A percentile compares a stretch with the other conserved stretches of the same genome.
Conservation (phyloP, 2,888 invertebrate species). For the Eudasyphora cyanicolor region DNA sequence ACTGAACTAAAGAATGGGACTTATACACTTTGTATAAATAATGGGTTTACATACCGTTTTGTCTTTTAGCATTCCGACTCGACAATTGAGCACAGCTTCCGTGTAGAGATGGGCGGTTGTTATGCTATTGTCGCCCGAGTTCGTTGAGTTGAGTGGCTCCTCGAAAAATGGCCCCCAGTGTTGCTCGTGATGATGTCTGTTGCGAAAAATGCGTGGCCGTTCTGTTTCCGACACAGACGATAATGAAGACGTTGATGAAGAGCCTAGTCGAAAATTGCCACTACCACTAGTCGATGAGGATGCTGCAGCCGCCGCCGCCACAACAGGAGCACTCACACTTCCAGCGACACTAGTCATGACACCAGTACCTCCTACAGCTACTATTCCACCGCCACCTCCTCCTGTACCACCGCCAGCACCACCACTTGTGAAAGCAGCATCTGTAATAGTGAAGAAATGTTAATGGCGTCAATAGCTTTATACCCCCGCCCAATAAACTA, state of each 20-base stretch:
- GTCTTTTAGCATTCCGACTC: slow-evolving; percentile 86
- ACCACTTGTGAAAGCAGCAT: slow-evolving; percentile 52
- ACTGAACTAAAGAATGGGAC: not conserved
- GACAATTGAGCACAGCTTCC: slow-evolving; percentile 84
- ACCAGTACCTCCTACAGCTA: no score
- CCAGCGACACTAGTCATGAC: not conserved
- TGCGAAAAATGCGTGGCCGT: slow-evolving; percentile 74
- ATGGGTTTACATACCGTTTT: slow-evolving; percentile 82
- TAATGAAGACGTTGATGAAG: slow-evolving; percentile 49
- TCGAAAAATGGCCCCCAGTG: slow-evolving; percentile 89
- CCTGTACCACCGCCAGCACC: slow-evolving; percentile 17
- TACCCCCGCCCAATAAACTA: slow-evolving; percentile 36
- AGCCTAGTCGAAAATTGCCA: slow-evolving; percentile 44
- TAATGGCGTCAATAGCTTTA: slow-evolving; percentile 43
- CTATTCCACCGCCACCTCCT: slow-evolving; percentile 17
- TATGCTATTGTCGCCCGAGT: slow-evolving; percentile 82
- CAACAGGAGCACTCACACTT: not conserved
- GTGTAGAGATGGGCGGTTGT: slow-evolving; percentile 84
- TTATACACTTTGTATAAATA: slow-evolving; percentile 45
- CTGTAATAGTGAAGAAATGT: slow-evolving; percentile 49
- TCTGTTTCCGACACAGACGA: slow-evolving; percentile 68
- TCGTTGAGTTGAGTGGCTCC: slow-evolving; percentile 80
- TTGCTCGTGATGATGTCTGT: slow-evolving; percentile 85
- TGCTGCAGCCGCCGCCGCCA: not conserved
- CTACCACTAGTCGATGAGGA: slow-evolving; percentile 4